Base-by-base conservation (phyloP, 2,797 vertebrate genomes). In the Tauraco hartlaubi region DNA sequence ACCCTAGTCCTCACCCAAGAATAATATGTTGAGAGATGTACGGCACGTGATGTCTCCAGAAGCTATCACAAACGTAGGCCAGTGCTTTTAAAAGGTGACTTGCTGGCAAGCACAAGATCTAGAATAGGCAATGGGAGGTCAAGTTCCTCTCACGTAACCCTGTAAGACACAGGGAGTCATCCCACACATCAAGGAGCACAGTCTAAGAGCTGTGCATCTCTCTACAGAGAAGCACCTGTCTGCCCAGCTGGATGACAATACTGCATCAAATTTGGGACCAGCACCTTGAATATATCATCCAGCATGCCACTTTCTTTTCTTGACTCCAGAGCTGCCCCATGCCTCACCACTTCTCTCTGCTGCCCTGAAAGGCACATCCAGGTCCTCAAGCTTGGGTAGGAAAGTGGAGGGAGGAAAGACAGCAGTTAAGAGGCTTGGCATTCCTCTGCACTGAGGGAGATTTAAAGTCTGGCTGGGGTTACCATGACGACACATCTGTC, bases 401-500 rank as follows among this genome's bases (percentile, higher is more conserved):
- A 93, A 93, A 78, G 58, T 22, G 31, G 44, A 78, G n/a, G 58
- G 46, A 92, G 55, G 59, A 89, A 94, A 91, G 85, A 89, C 81
- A 81, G 85, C 0, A 0, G 64, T 87, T 94, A 96, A 97, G 94
- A 94, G 80, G 95, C 88, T 96, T 97, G 96, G 89, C 87, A 87
- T 94, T 92, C 92, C 81, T 90, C 90, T 67, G 88, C 69, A 94
- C 41, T 33, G 46, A 93, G 82, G 71, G 88, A 96, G 95, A 96
- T 96, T 92, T 96, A 96, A 80, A 97, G 95, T 88, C 95, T 95
- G 88, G 56, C 86, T 94, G 49, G 56, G 68, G 96, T 98, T 97
- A 91, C 97, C 94, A 97, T 97, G 96, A 90, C 92, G 11, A 97
- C 96, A 95, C 93, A 97, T 96, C 96, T 97, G 95, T 62, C 95